Conservation (phyloP, 2,888 invertebrate genomes). For the Sarcophaga caerulescens region DNA sequence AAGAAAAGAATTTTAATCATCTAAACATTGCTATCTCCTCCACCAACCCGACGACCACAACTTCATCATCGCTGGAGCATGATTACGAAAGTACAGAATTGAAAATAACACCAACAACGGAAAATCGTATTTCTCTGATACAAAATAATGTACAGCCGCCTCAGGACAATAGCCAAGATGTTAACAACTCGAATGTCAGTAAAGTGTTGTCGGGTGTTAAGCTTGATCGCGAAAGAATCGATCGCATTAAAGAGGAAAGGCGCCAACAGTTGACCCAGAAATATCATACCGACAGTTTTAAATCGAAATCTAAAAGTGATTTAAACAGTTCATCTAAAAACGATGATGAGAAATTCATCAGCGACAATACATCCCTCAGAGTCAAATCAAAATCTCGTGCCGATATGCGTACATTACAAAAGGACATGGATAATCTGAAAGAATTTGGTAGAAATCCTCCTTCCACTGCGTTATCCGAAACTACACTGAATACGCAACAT, state of each 20-base stretch:
- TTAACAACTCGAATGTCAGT: conserved; percentile 69
- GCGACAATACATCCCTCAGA: conserved; percentile 76
- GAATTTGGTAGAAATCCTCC: conserved; percentile 72
- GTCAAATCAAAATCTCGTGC: conserved; percentile 81
- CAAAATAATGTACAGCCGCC: conserved; percentile 80
- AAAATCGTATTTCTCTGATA: conserved; percentile 84
- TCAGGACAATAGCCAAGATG: conserved; percentile 70
- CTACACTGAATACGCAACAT: conserved; percentile 70
- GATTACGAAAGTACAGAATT: conserved; percentile 71
- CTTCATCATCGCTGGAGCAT: conserved; percentile 59
- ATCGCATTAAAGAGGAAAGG: conserved; percentile 95
- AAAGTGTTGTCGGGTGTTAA: conserved; percentile 83
- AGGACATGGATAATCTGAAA: conserved; percentile 79
- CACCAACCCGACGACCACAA: too few relatives aligned
- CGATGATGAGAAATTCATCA: conserved; percentile 77
- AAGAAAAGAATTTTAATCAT: conserved; percentile 67
- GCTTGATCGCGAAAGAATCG: conserved; percentile 90
- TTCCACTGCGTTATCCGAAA: conserved; percentile 73
- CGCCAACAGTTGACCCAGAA: conserved; percentile 92
- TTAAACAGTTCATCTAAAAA: conserved; percentile 75
- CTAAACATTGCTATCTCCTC: neutral
- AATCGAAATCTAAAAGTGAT: conserved; percentile 82
- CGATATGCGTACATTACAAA: conserved; percentile 78
- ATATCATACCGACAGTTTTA: conserved; percentile 91
- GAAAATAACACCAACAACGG: conserved; percentile 84